Evolutionary conservation across 2,113 vertebrate species (phyloP).

Genomic region (Brachypteracias leptosomus): DNA sequence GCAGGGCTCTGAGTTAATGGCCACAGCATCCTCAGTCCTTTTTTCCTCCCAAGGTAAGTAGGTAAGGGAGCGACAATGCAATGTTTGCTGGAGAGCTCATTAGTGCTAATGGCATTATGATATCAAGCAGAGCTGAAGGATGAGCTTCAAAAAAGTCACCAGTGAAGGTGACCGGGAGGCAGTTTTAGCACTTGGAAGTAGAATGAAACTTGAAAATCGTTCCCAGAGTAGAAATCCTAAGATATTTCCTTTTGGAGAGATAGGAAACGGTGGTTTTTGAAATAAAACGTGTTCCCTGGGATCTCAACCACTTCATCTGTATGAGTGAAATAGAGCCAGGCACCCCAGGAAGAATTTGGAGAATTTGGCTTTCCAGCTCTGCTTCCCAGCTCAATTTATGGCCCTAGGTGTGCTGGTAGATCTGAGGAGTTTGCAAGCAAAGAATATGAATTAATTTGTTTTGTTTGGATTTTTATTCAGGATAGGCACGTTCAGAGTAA

Average conservation of each 20-base stretch:
- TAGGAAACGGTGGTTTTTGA: neutral
- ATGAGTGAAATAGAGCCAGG: neutral
- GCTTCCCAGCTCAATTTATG: neutral
- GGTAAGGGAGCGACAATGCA: neutral
- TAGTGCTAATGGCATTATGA: neutral
- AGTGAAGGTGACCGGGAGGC: neutral
- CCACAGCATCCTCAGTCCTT: neutral
- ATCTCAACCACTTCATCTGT: neutral
- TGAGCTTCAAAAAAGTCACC: neutral
- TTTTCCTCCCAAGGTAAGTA: neutral
- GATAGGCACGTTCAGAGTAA: neutral
- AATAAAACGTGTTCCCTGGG: fast-evolving
- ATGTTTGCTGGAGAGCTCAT: constrained; percentile 31
- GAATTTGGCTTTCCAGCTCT: neutral
- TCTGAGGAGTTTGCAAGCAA: neutral
- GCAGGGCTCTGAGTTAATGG: neutral
- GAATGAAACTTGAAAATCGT: neutral
- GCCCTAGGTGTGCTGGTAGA: neutral
- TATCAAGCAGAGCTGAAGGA: constrained; percentile 29
- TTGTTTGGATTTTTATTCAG: neutral
- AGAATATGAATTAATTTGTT: neutral
- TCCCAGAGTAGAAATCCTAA: neutral
- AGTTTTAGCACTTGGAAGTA: neutral
- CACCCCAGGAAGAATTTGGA: neutral
- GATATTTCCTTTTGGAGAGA: neutral